Evolutionary conservation across 2,113 vertebrate species (phyloP), one percentile per base, ranked within the genome.

Genomic region (Delphinus delphis): DNA sequence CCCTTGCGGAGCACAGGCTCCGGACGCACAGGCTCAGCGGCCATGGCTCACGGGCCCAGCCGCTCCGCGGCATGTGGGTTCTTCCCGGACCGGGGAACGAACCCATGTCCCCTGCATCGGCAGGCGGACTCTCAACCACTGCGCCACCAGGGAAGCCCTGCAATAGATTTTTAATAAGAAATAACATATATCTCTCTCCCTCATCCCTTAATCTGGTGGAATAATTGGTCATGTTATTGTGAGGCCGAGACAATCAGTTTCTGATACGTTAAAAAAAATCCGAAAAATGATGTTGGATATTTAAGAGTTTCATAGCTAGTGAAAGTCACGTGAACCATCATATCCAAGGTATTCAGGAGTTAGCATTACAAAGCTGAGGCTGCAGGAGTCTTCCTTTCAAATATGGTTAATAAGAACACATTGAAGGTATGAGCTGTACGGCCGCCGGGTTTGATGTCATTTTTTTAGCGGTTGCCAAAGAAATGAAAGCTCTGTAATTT

Each of bases 401-500:
- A 63, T 38, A 31, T 2, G 11, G 20, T 86, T 38, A 63, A 38
- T 33, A 79, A 68, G 67, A 76, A 41, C 63, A 90, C 3, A 8
- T 26, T 38, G 28, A 96, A 76, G 87, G 28, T 84, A 53, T 83
- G 68, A 87, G 26, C 44, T 67, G 20, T 71, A 73, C 55, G 67
- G 63, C 53, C 3, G 31, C 38, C 12, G 58, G 36, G 3, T 65
- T 96, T 93, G 50, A 95, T 70, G 82, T 89, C 77, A 87, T 80
- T 41, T 87, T 38, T 55, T 76, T 38, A 74, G 86, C 13, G 26
- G 82, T 86, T 97, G 58, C 94, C 83, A 92, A 93, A 95, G 55
- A 95, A 95, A 82, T 44, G 41, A 71, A 95, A 89, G 86, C 88
- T 95, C 89, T 97, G 36, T 90, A 92, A 96, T 95, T 97, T 97